Percentiles rank a stretch among this genome's conserved stretches.
phyloP scores from a whole-genome alignment of 92 coral and sea anemone genomes.

The Montipora capitata region DNA sequence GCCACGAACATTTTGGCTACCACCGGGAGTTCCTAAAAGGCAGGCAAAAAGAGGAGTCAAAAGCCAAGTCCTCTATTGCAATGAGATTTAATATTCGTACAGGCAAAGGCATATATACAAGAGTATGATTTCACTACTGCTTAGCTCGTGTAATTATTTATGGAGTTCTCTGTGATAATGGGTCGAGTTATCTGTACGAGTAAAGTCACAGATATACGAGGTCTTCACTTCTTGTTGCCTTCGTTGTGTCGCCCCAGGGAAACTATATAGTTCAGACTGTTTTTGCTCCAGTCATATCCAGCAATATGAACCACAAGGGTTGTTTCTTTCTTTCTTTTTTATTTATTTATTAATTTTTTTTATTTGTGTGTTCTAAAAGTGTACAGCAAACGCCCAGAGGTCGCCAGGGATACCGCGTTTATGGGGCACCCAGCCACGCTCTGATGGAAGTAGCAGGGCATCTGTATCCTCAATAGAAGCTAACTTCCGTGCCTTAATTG shows the following conservation, averaged over 20 bases:
- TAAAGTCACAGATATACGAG: neutral
- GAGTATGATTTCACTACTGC: neutral
- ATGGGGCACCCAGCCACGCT: conserved; percentile 27
- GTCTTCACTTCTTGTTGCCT: neutral
- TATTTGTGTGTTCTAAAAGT: neutral
- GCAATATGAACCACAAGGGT: neutral
- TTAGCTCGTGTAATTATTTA: neutral
- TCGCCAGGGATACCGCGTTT: conserved; percentile 44
- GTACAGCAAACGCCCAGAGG: conserved; percentile 41
- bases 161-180: no score
- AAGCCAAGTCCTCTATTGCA: neutral
- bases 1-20: conserved; percentile 13
- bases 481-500: conserved; percentile 4
- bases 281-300: neutral
- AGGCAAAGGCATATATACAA: neutral
- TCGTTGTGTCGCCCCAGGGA: neutral
- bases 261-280: neutral
- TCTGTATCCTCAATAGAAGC: conserved; percentile 31
- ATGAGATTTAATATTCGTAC: neutral
- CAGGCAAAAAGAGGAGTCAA: neutral
- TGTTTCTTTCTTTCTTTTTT: no score
- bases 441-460: conserved; percentile 41
- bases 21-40: conserved; percentile 24
- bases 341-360: no score
- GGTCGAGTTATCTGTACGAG: neutral